phyloP scores from a whole-genome alignment of 2,113 vertebrate species.

The Connochaetes taurinus region DNA sequence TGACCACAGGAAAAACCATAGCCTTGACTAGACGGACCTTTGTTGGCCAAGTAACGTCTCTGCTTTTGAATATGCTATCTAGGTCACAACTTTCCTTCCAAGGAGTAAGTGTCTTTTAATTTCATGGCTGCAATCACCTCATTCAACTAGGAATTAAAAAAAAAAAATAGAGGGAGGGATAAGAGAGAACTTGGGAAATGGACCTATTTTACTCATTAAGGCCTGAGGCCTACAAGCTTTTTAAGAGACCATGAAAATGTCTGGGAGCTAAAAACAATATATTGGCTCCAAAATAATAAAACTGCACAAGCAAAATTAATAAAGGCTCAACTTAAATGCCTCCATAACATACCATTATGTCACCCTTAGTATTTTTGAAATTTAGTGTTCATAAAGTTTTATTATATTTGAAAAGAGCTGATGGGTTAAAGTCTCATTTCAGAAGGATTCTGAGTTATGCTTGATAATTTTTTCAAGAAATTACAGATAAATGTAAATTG shows the following conservation, averaged over 20 bases:
- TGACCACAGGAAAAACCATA: no score
- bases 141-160: not conserved
- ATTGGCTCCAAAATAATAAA: constrained; percentile 17
- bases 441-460: not conserved
- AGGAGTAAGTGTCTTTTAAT: no score
- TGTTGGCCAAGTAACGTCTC: no score
- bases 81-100: no score
- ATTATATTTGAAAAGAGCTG: constrained; percentile 30
- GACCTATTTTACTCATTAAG: not conserved
- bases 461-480: constrained; percentile 32
- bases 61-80: no score
- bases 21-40: no score
- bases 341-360: not conserved
- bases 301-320: constrained; percentile 44
- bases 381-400: constrained; percentile 51
- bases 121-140: no score
- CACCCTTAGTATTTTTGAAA: constrained; percentile 15
- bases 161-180: not conserved
- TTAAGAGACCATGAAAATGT: constrained; percentile 22
- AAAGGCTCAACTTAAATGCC: constrained; percentile 42
- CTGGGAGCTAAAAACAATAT: constrained; percentile 13
- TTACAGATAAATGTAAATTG: constrained; percentile 1
- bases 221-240: not conserved
- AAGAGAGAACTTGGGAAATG: not conserved
- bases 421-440: constrained; percentile 33